Conservation (phyloP, 2,797 vertebrate species). For the Enteromius trimaculatus region DNA sequence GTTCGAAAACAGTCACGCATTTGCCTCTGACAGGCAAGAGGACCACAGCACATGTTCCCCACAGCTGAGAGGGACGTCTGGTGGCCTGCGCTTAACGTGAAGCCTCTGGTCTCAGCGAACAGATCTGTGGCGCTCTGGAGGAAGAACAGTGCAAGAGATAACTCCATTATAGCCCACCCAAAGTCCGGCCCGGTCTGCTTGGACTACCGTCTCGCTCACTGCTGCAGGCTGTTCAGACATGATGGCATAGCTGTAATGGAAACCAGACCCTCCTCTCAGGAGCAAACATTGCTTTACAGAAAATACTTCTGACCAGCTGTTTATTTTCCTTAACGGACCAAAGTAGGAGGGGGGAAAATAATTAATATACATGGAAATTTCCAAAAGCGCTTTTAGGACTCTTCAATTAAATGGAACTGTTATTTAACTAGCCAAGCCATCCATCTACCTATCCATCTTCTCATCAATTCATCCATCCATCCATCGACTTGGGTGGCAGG, state of each 20-base stretch:
- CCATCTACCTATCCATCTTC: constrained; percentile 55
- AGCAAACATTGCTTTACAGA: constrained; percentile 74
- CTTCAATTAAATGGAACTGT: constrained; percentile 48
- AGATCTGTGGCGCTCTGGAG: not conserved
- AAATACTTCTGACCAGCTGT: constrained; percentile 73
- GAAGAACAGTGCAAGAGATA: constrained; percentile 37
- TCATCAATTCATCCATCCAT: constrained; percentile 60
- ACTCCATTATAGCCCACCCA: constrained; percentile 38
- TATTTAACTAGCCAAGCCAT: constrained; percentile 47
- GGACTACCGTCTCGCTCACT: constrained; percentile 33
- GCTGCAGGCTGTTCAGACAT: constrained; percentile 52
- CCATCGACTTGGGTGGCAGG: constrained; percentile 77
- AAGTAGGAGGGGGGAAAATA: constrained; percentile 48
- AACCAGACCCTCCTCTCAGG: constrained; percentile 73
- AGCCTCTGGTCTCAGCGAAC: not conserved
- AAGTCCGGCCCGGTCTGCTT: constrained; percentile 19
- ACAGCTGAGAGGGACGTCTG: constrained; percentile 12
- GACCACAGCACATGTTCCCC: constrained; percentile 35
- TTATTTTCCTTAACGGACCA: constrained; percentile 74
- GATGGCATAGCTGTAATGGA: constrained; percentile 66
- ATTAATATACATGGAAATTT: constrained; percentile 60
- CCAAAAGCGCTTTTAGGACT: constrained; percentile 63
- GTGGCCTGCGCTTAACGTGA: not conserved
- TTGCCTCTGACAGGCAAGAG: constrained; percentile 34
- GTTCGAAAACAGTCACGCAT: constrained; percentile 43